Percentiles rank a stretch among this genome's conserved stretches.
Evolutionary conservation across 37 sponge, comb jelly and placozoan species (phyloP).

Genomic region (Crambe crambe): DNA sequence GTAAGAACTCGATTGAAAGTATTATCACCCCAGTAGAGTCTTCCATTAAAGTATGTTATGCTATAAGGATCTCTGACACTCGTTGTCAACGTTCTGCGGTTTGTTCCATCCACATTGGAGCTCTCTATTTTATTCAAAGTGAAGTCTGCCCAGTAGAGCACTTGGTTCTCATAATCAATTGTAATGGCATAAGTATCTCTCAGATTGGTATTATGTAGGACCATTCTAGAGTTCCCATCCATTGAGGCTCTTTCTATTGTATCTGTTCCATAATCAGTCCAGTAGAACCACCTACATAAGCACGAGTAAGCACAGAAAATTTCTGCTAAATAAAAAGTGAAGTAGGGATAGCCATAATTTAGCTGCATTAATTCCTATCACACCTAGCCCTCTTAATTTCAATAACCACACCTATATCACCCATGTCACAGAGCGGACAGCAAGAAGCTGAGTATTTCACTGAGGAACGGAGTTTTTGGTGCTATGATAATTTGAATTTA

Average conservation of each 20-base stretch:
- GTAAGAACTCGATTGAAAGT: background rate
- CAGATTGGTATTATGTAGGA: constrained; percentile 5
- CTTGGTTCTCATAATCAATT: constrained; percentile 19
- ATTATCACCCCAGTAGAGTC: constrained; percentile 14
- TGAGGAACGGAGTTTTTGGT: too few relatives aligned
- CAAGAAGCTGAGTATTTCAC: too few relatives aligned
- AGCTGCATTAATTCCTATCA: background rate
- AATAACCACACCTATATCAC: too few relatives aligned
- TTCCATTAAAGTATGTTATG: constrained; percentile 19
- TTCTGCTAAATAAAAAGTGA: too few relatives aligned
- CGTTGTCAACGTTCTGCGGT: constrained; percentile 14
- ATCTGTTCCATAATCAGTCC: constrained; percentile 52
- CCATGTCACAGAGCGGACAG: too few relatives aligned
- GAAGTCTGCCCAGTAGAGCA: constrained; percentile 33
- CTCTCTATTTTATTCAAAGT: constrained; percentile 15
- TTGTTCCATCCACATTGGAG: constrained; percentile 18
- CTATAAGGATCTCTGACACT: background rate
- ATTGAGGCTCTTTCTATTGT: constrained; percentile 57
- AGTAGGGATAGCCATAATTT: background rate
- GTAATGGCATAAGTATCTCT: constrained; percentile 9
- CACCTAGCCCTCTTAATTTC: too few relatives aligned
- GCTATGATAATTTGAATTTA: too few relatives aligned
- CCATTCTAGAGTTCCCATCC: constrained; percentile 55
- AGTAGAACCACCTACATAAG: constrained; percentile 43
- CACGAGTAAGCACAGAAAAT: too few relatives aligned